Evolutionary conservation across 2,888 invertebrate genomes (phyloP).

Genomic region (Drosophila quinaria): DNA sequence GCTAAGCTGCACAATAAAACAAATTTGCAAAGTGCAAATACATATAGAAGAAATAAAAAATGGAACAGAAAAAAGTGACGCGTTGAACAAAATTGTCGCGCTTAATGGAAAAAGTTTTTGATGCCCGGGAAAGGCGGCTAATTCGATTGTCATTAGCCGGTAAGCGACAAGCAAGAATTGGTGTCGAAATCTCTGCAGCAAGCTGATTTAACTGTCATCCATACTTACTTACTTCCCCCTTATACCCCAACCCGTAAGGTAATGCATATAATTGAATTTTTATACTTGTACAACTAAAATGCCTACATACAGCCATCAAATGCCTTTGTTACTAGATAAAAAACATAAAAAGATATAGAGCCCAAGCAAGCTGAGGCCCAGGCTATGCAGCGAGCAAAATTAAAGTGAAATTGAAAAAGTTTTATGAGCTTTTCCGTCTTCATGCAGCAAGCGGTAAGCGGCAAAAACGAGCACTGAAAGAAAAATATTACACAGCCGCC

Average conservation of each 20-base stretch:
- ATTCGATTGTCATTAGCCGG: constrained; percentile 78
- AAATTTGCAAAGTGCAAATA: constrained; percentile 44
- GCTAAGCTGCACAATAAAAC: constrained; percentile 41
- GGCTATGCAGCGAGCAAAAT: constrained; percentile 61
- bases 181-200: constrained; percentile 45
- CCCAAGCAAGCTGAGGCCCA: constrained; percentile 4
- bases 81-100: constrained; percentile 40
- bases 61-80: constrained; percentile 12
- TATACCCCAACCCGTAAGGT: constrained; percentile 47
- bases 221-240: constrained; percentile 22
- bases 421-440: constrained; percentile 81
- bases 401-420: constrained; percentile 84
- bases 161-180: constrained; percentile 38
- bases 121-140: constrained; percentile 63
- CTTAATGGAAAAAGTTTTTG: constrained; percentile 79
- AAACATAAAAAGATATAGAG: constrained; percentile 6
- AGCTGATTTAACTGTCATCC: constrained; percentile 12
- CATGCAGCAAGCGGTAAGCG: constrained; percentile 49
- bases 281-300: constrained; percentile 70
- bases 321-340: constrained; percentile 75
- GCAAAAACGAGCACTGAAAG: constrained; percentile 61
- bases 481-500: constrained; percentile 80
- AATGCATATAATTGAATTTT: constrained; percentile 82
- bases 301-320: constrained; percentile 64
- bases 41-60: constrained; percentile 30